Conservation (phyloP, 2,888 invertebrate genomes). For the Heteropelma amictum region DNA sequence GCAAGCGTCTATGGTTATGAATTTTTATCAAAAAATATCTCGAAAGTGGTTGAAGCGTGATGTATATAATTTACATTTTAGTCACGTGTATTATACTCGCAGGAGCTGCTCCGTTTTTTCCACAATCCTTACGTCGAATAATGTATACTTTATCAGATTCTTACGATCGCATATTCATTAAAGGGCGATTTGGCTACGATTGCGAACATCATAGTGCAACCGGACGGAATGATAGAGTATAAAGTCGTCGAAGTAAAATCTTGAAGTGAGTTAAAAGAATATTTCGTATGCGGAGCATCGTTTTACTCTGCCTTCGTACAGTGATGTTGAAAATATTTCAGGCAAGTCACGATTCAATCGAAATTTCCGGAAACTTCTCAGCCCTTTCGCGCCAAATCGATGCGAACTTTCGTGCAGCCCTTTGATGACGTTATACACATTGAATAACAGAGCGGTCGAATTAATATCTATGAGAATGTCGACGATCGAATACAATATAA, state of each 20-base stretch:
- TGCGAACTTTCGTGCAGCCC: not conserved
- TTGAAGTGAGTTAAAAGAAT: constrained; percentile 17
- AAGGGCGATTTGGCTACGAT: not conserved
- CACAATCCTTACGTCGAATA: not conserved
- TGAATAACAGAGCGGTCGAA: not conserved
- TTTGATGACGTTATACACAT: constrained; percentile 30
- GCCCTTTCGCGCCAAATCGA: constrained; percentile 14
- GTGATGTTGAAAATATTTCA: constrained; percentile 25
- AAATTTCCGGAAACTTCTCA: constrained; percentile 38
- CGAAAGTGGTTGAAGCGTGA: constrained; percentile 10
- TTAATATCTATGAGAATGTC: not conserved
- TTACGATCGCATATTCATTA: constrained; percentile 24
- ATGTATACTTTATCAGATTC: constrained; percentile 53
- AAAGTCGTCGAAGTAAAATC: constrained; percentile 4
- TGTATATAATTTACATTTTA: constrained; percentile 44
- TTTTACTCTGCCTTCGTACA: not conserved
- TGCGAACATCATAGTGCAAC: not conserved
- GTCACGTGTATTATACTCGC: constrained; percentile 40
- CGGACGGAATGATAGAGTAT: not conserved
- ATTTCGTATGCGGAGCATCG: constrained; percentile 45
- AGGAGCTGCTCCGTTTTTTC: constrained; percentile 1
- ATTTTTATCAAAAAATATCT: constrained; percentile 69
- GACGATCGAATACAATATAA: not conserved
- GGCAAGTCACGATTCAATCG: constrained; percentile 53
- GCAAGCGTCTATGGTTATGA: constrained; percentile 52